These are phyloP conservation scores for Himalopsyche japonica DNA, from an alignment of 2,888 invertebrate genomes.

Conservation along the genomic window DNA sequence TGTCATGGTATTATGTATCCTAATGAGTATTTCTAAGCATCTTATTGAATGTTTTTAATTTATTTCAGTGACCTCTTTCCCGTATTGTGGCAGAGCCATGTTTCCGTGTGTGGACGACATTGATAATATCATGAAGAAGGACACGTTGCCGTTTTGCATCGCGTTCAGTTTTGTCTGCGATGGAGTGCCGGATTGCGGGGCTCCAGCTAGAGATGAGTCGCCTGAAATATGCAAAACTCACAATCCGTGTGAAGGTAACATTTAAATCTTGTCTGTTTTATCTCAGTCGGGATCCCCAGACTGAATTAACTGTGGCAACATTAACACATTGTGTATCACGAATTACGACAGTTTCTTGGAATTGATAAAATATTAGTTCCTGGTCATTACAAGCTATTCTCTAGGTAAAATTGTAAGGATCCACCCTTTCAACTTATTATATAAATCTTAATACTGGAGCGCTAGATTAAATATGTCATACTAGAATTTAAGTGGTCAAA, in stretches of 20 bases:
- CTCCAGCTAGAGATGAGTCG: conserved; percentile 50
- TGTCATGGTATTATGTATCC: background rate
- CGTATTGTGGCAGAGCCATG: conserved; percentile 43
- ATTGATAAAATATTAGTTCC: too few species aligned
- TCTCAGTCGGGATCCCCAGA: too few species aligned
- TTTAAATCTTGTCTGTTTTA: too few species aligned
- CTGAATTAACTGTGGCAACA: too few species aligned
- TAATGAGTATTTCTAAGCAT: background rate
- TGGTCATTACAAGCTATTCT: too few species aligned
- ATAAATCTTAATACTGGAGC: too few species aligned
- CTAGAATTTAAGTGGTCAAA: too few species aligned
- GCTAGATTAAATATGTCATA: too few species aligned
- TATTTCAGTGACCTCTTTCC: background rate
- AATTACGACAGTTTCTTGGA: too few species aligned
- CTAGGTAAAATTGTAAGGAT: too few species aligned
- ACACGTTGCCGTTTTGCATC: conserved; percentile 46
- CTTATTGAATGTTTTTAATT: background rate
- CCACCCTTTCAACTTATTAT: too few species aligned
- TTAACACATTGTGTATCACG: too few species aligned
- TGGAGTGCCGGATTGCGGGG: conserved; percentile 50
- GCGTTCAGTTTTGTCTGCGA: conserved; percentile 54
- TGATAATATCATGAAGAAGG: background rate
- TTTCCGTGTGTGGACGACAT: conserved; percentile 48
- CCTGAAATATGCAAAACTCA: conserved; percentile 46
- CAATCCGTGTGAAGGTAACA: conserved; percentile 48